phyloP scores from a whole-genome alignment of 2,888 invertebrate species.

The Stomorhina lunata region DNA sequence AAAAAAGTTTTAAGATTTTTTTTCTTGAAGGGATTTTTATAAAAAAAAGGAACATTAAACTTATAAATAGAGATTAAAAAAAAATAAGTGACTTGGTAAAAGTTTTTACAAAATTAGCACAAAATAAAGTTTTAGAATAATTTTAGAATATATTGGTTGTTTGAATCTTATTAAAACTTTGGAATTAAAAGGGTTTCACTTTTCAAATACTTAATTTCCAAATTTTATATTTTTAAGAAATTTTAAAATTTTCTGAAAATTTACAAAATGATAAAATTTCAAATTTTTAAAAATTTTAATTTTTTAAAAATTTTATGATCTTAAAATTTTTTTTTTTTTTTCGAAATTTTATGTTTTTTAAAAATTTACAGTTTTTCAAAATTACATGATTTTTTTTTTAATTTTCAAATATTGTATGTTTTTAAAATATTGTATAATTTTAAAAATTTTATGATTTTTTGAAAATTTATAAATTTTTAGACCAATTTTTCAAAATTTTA shows the following conservation, averaged over 20 bases:
- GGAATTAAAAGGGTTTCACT: not conserved
- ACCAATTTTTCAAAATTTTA: constrained; percentile 23
- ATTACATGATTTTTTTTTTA: no score
- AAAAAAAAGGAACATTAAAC: constrained; percentile 26
- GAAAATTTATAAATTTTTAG: constrained; percentile 8
- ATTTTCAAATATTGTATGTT: no score
- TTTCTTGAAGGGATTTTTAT: not conserved
- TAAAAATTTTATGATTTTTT: no score
- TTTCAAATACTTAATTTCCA: constrained; percentile 49
- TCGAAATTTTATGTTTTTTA: not conserved
- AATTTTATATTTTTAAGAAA: not conserved
- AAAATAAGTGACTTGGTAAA: not conserved
- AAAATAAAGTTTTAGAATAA: not conserved
- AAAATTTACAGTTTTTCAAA: not conserved
- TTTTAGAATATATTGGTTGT: no score
- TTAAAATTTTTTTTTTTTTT: no score
- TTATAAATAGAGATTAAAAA: constrained; percentile 4
- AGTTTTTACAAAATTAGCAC: not conserved
- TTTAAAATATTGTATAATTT: no score
- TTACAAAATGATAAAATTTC: constrained; percentile 6
- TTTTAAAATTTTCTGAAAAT: constrained; percentile 22
- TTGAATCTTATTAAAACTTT: no score
- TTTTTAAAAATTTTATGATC: no score
- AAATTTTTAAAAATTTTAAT: no score
- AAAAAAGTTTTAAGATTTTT: not conserved